Evolutionary conservation across 2,113 vertebrate species (phyloP).

Genomic region (Vimba vimba): DNA sequence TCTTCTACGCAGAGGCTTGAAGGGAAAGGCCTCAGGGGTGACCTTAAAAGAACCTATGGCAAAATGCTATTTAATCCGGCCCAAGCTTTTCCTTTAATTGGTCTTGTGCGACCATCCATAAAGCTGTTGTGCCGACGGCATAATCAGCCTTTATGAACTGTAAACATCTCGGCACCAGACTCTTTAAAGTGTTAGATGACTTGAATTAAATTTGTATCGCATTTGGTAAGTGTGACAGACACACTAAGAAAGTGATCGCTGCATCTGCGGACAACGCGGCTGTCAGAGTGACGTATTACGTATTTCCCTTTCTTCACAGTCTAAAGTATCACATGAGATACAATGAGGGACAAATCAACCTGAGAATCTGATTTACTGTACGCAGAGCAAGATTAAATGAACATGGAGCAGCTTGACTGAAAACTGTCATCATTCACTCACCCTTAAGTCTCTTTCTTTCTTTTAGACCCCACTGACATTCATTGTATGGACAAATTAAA

Average conservation of each 20-base stretch:
- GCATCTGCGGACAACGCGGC: background rate
- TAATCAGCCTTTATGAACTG: slow-evolving; percentile 39
- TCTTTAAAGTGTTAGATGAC: slow-evolving; percentile 12
- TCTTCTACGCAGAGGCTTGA: slow-evolving; percentile 26
- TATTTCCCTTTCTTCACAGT: slow-evolving; percentile 26
- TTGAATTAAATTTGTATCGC: slow-evolving; percentile 26
- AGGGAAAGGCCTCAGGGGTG: slow-evolving; percentile 45
- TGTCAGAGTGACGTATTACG: slow-evolving; percentile 11
- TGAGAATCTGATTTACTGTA: slow-evolving; percentile 1
- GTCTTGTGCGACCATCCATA: slow-evolving; percentile 45
- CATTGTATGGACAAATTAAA: background rate
- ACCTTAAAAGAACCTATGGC: slow-evolving; percentile 20
- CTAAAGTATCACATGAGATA: background rate
- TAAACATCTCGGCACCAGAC: background rate
- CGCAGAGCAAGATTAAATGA: background rate
- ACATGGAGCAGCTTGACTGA: background rate
- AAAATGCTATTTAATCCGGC: slow-evolving; percentile 33
- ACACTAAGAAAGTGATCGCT: background rate
- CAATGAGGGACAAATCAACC: background rate
- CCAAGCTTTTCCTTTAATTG: slow-evolving; percentile 8
- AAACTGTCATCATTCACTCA: background rate
- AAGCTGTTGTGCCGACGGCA: slow-evolving; percentile 26
- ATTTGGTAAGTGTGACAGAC: slow-evolving; percentile 18
- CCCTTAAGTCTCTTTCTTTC: background rate
- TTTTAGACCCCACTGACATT: background rate